Evolutionary conservation across 2,797 vertebrate genomes (phyloP).

Genomic region (Poeciliopsis presidionis): DNA sequence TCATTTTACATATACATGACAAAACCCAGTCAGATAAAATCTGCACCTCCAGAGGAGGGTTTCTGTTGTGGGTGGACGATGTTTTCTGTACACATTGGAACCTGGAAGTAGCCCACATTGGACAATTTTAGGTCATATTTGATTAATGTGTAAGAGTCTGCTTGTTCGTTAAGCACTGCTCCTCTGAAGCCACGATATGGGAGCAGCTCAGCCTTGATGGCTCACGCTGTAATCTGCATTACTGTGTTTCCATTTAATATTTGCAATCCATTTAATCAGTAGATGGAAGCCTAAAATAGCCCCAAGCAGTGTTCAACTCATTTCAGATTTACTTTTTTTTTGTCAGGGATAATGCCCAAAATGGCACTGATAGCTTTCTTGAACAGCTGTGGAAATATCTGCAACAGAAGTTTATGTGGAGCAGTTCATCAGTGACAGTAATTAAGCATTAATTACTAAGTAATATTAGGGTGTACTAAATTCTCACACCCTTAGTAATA

Average conservation of each 20-base stretch:
- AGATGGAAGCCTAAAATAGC: constrained; percentile 56
- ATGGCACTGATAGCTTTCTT: constrained; percentile 6
- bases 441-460: neutral
- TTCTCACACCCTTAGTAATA: neutral
- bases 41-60: constrained; percentile 15
- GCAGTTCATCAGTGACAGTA: neutral
- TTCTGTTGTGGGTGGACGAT: constrained; percentile 17
- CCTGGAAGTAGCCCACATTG: constrained; percentile 41
- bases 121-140: constrained; percentile 76
- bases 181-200: constrained; percentile 47
- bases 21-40: constrained; percentile 2
- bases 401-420: neutral
- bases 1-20: constrained; percentile 22
- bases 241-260: constrained; percentile 47
- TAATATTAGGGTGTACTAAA: neutral
- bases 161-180: constrained; percentile 59
- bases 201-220: constrained; percentile 46
- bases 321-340: constrained; percentile 37
- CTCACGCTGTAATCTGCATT: constrained; percentile 47
- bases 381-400: constrained; percentile 19
- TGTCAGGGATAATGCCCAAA: constrained; percentile 39
- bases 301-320: constrained; percentile 48
- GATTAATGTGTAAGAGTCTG: constrained; percentile 67
- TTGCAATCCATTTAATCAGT: constrained; percentile 54
- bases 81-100: constrained; percentile 41